A percentile compares a stretch with the other conserved stretches of the same genome.
Conservation (phyloP, 2,113 vertebrate species). For the Murina feae region DNA sequence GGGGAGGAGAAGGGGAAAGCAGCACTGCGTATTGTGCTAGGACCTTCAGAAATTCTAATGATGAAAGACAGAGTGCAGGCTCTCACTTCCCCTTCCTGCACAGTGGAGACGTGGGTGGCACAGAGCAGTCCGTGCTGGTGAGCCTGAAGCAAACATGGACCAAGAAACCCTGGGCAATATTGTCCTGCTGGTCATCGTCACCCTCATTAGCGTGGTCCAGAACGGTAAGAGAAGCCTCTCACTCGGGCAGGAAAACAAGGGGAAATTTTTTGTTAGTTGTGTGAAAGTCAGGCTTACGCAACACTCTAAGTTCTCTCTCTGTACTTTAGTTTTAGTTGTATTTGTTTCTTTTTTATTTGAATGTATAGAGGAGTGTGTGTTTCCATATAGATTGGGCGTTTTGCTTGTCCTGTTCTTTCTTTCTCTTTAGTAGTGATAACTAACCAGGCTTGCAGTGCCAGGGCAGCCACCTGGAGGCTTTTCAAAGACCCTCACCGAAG, state of each 20-base stretch:
- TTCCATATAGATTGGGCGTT: background rate
- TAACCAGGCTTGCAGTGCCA: background rate
- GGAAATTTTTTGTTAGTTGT: no score
- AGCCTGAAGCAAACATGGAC: conserved; percentile 79
- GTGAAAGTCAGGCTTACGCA: background rate
- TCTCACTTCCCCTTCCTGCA: conserved; percentile 78
- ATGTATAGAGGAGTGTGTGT: background rate
- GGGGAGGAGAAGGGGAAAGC: no score
- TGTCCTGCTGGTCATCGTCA: conserved; percentile 88
- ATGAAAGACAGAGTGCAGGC: conserved; percentile 64
- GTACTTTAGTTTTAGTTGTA: background rate
- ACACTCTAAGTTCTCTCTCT: background rate
- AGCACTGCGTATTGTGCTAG: conserved; percentile 12
- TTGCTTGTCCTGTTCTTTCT: background rate
- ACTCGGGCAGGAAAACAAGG: background rate
- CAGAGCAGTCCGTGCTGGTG: fast-evolving
- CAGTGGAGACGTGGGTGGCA: background rate
- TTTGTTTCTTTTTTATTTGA: conserved; percentile 35
- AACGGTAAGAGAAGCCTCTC: conserved; percentile 85
- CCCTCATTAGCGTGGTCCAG: conserved; percentile 91
- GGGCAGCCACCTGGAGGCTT: background rate
- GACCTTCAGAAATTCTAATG: conserved; percentile 64
- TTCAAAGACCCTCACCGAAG: background rate
- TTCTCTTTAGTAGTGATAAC: background rate
- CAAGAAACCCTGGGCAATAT: conserved; percentile 83